Percentiles rank a stretch among this genome's conserved stretches.
phyloP scores from a whole-genome alignment of 2,888 invertebrate genomes.

The Actias luna region DNA sequence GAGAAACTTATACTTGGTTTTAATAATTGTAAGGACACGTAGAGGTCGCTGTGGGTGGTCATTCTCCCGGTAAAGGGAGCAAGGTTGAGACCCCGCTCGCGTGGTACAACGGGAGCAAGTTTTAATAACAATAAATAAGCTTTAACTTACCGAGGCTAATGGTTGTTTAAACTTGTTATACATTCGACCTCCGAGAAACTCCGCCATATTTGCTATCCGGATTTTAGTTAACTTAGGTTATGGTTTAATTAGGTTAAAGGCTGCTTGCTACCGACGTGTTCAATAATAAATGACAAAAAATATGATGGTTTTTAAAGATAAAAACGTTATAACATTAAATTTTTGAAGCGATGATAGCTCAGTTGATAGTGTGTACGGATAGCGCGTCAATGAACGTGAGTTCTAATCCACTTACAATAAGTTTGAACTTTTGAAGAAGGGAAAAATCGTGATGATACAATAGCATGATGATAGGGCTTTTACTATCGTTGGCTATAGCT shows the following conservation, averaged over 20 bases:
- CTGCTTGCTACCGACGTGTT: too few relatives aligned
- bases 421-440: too few relatives aligned
- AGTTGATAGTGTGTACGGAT: too few relatives aligned
- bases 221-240: neutral
- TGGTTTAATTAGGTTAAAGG: neutral
- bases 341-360: too few relatives aligned
- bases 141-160: constrained; percentile 17
- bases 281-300: too few relatives aligned
- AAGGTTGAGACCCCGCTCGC: constrained; percentile 33
- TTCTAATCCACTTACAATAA: too few relatives aligned
- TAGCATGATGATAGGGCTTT: too few relatives aligned
- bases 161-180: constrained; percentile 8
- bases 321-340: too few relatives aligned
- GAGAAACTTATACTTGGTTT: neutral
- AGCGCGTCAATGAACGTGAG: too few relatives aligned
- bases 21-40: constrained; percentile 5
- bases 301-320: too few relatives aligned
- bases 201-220: neutral
- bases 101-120: constrained; percentile 11
- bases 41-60: constrained; percentile 13
- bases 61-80: constrained; percentile 26
- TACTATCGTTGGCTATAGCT: too few relatives aligned
- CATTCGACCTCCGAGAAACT: constrained; percentile 4
- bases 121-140: constrained; percentile 18
- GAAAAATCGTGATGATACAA: too few relatives aligned